Evolutionary conservation across 2,888 invertebrate genomes (phyloP).

Genomic region (Oscheius onirici): DNA sequence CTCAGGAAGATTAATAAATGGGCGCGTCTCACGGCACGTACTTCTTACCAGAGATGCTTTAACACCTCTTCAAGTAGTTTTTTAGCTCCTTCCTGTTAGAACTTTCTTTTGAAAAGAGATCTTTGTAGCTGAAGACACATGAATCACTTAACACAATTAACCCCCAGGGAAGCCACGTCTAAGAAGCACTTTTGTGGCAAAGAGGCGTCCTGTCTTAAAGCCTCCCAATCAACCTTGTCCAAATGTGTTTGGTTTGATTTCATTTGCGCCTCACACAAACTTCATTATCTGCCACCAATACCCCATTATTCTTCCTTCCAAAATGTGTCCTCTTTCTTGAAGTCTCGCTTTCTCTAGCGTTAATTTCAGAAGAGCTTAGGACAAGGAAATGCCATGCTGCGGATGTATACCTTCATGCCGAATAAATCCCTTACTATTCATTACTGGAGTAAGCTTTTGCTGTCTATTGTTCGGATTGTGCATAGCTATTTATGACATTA

Average conservation of each 20-base stretch:
- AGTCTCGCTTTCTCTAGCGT: not conserved
- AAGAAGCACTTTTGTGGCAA: not conserved
- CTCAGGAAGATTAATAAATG: constrained; percentile 32
- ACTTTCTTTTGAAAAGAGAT: not conserved
- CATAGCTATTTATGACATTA: constrained; percentile 64
- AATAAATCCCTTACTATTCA: constrained; percentile 56
- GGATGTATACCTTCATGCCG: constrained; percentile 21
- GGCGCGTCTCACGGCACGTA: constrained; percentile 21
- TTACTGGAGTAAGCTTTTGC: constrained; percentile 58
- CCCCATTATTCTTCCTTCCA: constrained; percentile 16
- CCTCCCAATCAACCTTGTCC: constrained; percentile 8
- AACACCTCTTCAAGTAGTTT: not conserved
- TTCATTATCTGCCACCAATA: constrained; percentile 26
- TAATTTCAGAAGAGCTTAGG: not conserved
- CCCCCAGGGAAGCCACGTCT: not conserved
- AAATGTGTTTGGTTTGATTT: constrained; percentile 29
- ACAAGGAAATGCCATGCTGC: constrained; percentile 1
- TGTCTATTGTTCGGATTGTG: constrained; percentile 60
- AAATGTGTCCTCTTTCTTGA: not conserved
- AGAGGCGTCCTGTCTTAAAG: not conserved
- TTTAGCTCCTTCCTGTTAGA: not conserved
- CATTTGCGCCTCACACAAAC: constrained; percentile 27
- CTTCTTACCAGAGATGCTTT: constrained; percentile 1
- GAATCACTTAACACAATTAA: constrained; percentile 4
- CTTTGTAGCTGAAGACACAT: not conserved